Percentiles rank a stretch among this genome's conserved stretches.
Evolutionary conservation across 2,888 invertebrate genomes (phyloP).

Genomic region (Perizoma flavofasciatum): DNA sequence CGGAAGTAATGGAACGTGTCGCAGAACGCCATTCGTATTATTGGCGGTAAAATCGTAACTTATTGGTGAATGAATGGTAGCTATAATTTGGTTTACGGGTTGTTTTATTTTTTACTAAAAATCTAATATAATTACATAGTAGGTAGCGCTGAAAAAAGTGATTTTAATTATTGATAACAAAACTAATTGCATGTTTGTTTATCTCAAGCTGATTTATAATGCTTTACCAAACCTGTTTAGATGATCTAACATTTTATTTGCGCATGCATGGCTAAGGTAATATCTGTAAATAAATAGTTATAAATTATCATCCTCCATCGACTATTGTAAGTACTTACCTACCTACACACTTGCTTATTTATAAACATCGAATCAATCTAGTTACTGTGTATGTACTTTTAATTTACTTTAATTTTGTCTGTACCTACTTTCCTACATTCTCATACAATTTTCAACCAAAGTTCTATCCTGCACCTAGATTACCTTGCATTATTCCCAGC

Average conservation of each 20-base stretch:
- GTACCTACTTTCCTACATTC: not conserved
- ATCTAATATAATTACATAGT: conserved; percentile 1
- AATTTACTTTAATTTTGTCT: not conserved
- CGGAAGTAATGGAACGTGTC: conserved; percentile 13
- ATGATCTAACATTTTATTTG: conserved; percentile 17
- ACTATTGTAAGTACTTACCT: conserved; percentile 16
- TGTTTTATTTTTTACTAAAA: not conserved
- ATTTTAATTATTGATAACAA: not conserved
- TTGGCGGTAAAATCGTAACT: conserved; percentile 8
- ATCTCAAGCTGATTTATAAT: conserved; percentile 18
- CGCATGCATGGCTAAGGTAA: conserved; percentile 17
- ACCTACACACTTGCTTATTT: not conserved
- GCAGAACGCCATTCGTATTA: not conserved
- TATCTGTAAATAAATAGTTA: conserved; percentile 18
- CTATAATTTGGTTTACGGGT: not conserved
- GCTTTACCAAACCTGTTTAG: conserved; percentile 23
- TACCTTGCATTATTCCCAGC: not conserved
- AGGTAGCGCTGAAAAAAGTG: conserved; percentile 1
- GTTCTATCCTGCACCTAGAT: not conserved
- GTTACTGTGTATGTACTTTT: too few species aligned
- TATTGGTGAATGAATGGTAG: not conserved
- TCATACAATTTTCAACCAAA: not conserved
- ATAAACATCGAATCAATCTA: conserved; percentile 8
- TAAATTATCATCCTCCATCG: conserved; percentile 5
- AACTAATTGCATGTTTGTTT: conserved; percentile 17